Percentiles rank a stretch among this genome's conserved stretches.
Evolutionary conservation across 2,888 invertebrate species (phyloP).

Genomic region (Cordilura impudica): DNA sequence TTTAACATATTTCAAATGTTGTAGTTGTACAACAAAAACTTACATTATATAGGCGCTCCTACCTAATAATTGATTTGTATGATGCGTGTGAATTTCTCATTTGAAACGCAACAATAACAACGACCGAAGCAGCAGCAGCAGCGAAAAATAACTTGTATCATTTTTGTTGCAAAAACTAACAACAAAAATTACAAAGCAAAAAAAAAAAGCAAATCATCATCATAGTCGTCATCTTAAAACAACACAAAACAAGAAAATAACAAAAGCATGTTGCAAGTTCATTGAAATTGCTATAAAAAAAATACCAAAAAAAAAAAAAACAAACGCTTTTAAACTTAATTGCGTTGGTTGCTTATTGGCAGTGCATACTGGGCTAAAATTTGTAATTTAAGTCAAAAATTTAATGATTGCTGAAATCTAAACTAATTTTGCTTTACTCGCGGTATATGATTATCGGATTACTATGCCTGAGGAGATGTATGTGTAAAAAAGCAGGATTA

Average conservation of each 20-base stretch:
- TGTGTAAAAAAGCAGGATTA: no score
- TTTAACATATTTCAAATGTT: not conserved
- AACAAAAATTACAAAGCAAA: not conserved
- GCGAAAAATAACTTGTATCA: constrained; percentile 13
- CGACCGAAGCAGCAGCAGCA: constrained; percentile 1
- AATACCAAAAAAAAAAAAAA: not conserved
- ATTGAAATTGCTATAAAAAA: constrained; percentile 39
- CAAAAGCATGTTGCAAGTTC: constrained; percentile 55
- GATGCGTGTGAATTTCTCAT: constrained; percentile 62
- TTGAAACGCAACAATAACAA: constrained; percentile 26
- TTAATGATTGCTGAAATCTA: no score
- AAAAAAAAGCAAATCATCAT: constrained; percentile 32
- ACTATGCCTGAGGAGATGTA: no score
- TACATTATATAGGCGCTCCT: constrained; percentile 58
- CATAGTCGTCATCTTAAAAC: constrained; percentile 19
- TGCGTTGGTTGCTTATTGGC: constrained; percentile 5
- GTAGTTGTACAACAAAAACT: constrained; percentile 45
- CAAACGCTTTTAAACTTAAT: constrained; percentile 25
- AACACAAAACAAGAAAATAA: constrained; percentile 10
- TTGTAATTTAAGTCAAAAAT: no score
- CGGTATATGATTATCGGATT: no score
- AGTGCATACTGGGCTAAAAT: no score
- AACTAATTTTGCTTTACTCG: no score
- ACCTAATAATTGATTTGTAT: constrained; percentile 58
- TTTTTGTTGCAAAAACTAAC: constrained; percentile 6